Evolutionary conservation across 2,797 vertebrate genomes (phyloP), one percentile per base, ranked within the genome.

Genomic region (Hybognathus amarus): DNA sequence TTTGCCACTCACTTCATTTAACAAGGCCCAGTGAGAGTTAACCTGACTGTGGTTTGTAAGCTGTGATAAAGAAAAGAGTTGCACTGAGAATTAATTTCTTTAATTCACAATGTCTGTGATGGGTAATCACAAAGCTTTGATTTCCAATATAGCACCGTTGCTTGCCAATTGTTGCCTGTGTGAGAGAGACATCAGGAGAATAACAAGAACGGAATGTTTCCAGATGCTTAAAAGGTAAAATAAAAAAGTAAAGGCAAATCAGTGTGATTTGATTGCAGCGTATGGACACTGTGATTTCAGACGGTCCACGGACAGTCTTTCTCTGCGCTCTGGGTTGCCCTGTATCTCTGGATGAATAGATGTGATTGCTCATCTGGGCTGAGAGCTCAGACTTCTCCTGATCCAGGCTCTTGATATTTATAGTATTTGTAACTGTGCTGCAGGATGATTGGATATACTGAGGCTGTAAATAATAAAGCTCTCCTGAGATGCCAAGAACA

Each of bases 361-460:
- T 83, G 84, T 87, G 67, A 83, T 87, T 85, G 74, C 66, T 80
- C 52, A 64, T 71, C 85, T 82, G 50, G 77, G 6, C 84, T 80
- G 67, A 85, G 82, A 70, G 76, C 82, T 80, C 82, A 85, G 80
- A 54, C 70, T 75, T 50, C 68, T 54, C 63, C 36, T 52, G 80
- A 83, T 76, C 68, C 63, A 66, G 77, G 63, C 75, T 64, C 80
- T 47, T 13, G 69, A 22, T 22, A n/a, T 74, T 85, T 86, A 88
- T 83, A 85, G 78, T 56, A 73, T 85, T 59, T 77, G 86, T 81
- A 81, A 82, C 84, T 74, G 80, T 77, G 82, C 80, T 80, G 79
- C 78, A 56, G 83, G 87, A 85, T 88, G 86, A 88, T 87, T 86
- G 80, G 84, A 88, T 82, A 83, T 86, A 76, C 8, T 77, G n/a